A percentile compares a stretch with the other conserved stretches of the same genome.
Evolutionary conservation across 2,888 invertebrate species (phyloP).

Genomic region (Idaea dimidiata): DNA sequence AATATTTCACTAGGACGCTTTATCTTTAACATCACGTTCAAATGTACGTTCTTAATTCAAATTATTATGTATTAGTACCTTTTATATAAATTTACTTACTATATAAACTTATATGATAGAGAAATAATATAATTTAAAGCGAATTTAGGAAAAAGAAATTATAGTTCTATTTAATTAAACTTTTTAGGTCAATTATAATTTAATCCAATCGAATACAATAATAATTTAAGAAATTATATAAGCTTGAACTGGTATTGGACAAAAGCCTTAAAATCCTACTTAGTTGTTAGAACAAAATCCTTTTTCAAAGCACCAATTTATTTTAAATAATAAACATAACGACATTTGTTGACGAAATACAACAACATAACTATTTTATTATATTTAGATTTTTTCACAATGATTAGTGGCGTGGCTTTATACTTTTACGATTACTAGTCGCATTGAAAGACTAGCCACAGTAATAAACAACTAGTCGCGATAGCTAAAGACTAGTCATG

Average conservation of each 20-base stretch:
- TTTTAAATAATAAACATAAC: neutral
- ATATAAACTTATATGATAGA: conserved; percentile 6
- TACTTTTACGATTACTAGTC: neutral
- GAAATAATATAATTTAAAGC: conserved; percentile 6
- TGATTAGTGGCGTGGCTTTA: neutral
- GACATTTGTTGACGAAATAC: neutral
- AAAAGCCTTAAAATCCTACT: too few relatives aligned
- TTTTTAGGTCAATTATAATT: too few relatives aligned
- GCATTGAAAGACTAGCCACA: neutral
- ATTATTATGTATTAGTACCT: too few relatives aligned
- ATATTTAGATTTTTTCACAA: neutral
- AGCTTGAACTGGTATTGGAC: too few relatives aligned
- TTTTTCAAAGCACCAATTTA: too few relatives aligned
- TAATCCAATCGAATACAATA: too few relatives aligned
- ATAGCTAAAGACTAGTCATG: too few relatives aligned
- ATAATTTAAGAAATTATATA: too few relatives aligned
- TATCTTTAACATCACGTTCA: neutral
- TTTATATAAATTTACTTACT: conserved; percentile 8
- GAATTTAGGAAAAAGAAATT: neutral
- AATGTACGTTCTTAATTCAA: too few relatives aligned
- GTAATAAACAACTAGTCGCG: neutral
- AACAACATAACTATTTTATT: neutral
- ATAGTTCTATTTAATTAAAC: too few relatives aligned
- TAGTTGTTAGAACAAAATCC: too few relatives aligned
- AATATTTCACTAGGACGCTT: neutral